phyloP scores from a whole-genome alignment of 2,797 vertebrate species.

The Propithecus deckenii region DNA sequence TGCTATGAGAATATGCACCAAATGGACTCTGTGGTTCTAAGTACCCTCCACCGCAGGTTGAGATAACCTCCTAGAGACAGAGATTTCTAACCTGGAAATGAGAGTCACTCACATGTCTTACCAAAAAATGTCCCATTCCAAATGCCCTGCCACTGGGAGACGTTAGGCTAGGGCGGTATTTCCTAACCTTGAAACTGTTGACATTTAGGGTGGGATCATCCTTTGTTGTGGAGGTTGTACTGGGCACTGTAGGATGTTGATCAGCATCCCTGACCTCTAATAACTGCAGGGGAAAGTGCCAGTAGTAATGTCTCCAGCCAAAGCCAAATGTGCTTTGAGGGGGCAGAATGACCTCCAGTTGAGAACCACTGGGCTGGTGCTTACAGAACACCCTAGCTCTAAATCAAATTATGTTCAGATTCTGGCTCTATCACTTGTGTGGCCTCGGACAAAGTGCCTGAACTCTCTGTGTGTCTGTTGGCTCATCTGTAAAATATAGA shows the following conservation, averaged over 20 bases:
- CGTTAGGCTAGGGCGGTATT: neutral
- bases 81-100: neutral
- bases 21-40: neutral
- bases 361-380: neutral
- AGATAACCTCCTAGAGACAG: neutral
- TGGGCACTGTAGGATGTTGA: too few species aligned
- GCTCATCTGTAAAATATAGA: neutral
- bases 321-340: neutral
- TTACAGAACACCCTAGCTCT: neutral
- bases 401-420: neutral
- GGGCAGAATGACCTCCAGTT: neutral
- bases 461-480: neutral
- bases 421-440: neutral
- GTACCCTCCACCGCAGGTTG: neutral
- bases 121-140: neutral
- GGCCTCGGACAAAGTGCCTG: neutral
- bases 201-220: neutral
- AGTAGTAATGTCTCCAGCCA: neutral
- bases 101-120: neutral
- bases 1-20: neutral
- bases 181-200: neutral
- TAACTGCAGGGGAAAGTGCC: neutral
- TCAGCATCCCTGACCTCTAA: neutral
- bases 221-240: neutral
- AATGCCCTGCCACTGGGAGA: neutral